A percentile compares a stretch with the other conserved stretches of the same genome.
Evolutionary conservation across 2,797 vertebrate species (phyloP).

Genomic region (Heliangelus exortis): DNA sequence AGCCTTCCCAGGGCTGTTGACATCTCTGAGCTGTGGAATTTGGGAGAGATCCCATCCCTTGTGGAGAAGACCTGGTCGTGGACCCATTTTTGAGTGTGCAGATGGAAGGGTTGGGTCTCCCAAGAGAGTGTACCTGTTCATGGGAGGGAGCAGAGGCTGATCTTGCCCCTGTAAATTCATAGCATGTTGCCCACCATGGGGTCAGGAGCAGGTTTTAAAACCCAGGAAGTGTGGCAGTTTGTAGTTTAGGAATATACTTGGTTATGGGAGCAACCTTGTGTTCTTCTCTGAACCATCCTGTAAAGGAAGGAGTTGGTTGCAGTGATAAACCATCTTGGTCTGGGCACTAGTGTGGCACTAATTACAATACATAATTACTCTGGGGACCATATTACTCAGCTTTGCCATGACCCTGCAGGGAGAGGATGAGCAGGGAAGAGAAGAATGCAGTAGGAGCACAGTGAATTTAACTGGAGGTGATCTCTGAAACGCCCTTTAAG

Average conservation of each 20-base stretch:
- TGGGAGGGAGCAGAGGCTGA: background rate
- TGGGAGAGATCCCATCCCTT: background rate
- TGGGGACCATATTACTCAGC: background rate
- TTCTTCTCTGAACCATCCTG: background rate
- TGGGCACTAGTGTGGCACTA: background rate
- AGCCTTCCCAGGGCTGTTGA: background rate
- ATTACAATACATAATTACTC: background rate
- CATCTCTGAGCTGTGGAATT: background rate
- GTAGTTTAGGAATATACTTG: background rate
- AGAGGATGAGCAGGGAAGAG: background rate
- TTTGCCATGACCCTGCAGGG: fast-evolving
- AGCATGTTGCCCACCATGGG: fast-evolving
- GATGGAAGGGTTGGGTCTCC: background rate
- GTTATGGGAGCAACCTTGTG: background rate
- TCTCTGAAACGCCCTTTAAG: background rate
- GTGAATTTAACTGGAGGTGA: background rate
- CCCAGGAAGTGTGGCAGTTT: fast-evolving
- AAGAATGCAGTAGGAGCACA: background rate
- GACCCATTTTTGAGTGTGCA: background rate
- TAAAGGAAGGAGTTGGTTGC: background rate
- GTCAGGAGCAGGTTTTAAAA: background rate
- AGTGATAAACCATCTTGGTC: background rate
- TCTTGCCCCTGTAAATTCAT: background rate
- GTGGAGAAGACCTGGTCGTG: fast-evolving
- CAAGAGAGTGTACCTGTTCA: fast-evolving